Evolutionary conservation across 2,797 vertebrate genomes (phyloP).

Genomic region (Urophycis tenuis): DNA sequence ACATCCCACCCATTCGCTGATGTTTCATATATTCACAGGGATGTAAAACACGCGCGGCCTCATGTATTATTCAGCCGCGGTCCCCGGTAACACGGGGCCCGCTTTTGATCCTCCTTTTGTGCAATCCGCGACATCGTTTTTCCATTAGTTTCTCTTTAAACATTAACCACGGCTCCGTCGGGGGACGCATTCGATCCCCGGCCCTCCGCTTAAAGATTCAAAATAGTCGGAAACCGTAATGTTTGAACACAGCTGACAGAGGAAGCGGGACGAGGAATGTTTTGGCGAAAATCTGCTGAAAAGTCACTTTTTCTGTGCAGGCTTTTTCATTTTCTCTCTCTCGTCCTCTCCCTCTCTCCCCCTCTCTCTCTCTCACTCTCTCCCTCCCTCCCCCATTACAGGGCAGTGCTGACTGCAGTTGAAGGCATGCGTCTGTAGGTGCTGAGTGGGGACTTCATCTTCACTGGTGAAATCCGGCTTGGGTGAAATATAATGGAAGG

Average conservation of each 20-base stretch:
- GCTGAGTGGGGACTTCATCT: constrained; percentile 65
- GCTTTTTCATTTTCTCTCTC: constrained; percentile 24
- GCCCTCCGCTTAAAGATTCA: constrained; percentile 67
- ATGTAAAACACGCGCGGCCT: constrained; percentile 74
- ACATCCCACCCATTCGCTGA: constrained; percentile 63
- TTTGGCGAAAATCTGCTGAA: constrained; percentile 74
- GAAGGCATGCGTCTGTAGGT: constrained; percentile 40
- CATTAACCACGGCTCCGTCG: constrained; percentile 89
- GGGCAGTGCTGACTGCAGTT: constrained; percentile 64
- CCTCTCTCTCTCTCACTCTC: constrained; percentile 7
- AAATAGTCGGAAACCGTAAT: constrained; percentile 55
- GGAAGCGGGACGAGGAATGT: constrained; percentile 57
- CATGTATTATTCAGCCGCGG: constrained; percentile 89
- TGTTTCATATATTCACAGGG: constrained; percentile 83
- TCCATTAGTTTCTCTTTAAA: constrained; percentile 97
- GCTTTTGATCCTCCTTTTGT: constrained; percentile 63
- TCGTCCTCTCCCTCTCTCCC: constrained; percentile 25
- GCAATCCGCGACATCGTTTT: constrained; percentile 76
- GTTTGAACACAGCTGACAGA: constrained; percentile 65
- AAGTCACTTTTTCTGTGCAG: constrained; percentile 51
- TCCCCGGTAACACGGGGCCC: constrained; percentile 73
- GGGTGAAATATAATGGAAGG: constrained; percentile 43
- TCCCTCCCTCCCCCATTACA: constrained; percentile 48
- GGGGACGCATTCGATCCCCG: constrained; percentile 59
- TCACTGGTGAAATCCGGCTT: constrained; percentile 12